These are phyloP conservation scores for Ochlodes sylvanus DNA, from an alignment of 2,888 invertebrate species.

Conservation along the genomic window DNA sequence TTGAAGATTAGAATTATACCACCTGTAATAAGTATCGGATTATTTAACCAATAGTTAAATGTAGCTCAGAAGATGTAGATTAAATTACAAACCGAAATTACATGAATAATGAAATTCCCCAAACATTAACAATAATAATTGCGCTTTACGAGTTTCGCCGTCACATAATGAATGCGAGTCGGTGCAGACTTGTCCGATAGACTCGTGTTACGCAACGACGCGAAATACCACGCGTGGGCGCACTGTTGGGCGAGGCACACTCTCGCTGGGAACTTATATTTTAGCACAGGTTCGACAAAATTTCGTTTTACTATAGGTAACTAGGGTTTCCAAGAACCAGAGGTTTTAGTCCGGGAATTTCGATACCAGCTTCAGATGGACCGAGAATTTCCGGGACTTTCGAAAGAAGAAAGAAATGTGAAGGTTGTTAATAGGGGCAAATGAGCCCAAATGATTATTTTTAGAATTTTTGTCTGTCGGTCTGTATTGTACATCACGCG, in stretches of 20 bases:
- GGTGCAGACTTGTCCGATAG: slow-evolving; percentile 16
- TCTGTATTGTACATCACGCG: too few species aligned
- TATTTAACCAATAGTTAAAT: neutral
- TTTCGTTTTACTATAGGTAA: too few species aligned
- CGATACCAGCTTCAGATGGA: too few species aligned
- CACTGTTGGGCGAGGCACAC: slow-evolving; percentile 3
- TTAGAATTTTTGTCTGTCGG: too few species aligned
- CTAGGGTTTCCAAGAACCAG: too few species aligned
- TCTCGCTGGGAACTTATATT: slow-evolving; percentile 10
- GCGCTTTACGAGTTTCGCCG: slow-evolving; percentile 30
- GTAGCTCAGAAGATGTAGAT: slow-evolving; percentile 4
- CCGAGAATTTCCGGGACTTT: too few species aligned
- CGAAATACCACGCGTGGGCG: slow-evolving; percentile 34
- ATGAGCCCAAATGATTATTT: too few species aligned
- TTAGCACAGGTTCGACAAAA: neutral
- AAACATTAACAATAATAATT: slow-evolving; percentile 33
- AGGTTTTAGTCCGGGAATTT: too few species aligned
- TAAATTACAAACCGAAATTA: neutral
- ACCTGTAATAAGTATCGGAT: neutral
- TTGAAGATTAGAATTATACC: too few species aligned
- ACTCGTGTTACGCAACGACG: slow-evolving; percentile 25
- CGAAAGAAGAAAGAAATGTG: too few species aligned
- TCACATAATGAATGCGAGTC: slow-evolving; percentile 29
- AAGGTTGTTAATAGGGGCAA: too few species aligned
- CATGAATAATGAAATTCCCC: slow-evolving; percentile 21